phyloP scores from a whole-genome alignment of 2,113 vertebrate genomes.

The Dermatemys mawii region DNA sequence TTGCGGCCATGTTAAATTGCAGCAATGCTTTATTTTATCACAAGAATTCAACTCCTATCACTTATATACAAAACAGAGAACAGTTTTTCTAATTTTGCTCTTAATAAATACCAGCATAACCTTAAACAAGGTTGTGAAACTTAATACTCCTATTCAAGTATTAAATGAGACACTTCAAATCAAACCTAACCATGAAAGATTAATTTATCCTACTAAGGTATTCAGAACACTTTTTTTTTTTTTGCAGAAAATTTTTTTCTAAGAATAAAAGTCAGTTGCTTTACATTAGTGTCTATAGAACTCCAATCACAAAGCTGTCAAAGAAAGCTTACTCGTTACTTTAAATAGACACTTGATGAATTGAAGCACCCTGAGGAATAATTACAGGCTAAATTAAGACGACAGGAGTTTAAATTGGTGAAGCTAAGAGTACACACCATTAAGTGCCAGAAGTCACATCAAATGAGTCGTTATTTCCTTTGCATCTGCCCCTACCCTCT shows the following conservation, averaged over 20 bases:
- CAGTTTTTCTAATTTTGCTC: neutral
- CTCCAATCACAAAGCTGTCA: slow-evolving; percentile 41
- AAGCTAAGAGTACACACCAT: slow-evolving; percentile 7
- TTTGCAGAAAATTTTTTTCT: neutral
- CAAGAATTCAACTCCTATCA: neutral
- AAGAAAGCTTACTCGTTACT: slow-evolving; percentile 46
- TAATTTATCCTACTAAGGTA: neutral
- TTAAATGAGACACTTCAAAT: slow-evolving; percentile 43
- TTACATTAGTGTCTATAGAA: neutral
- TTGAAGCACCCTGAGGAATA: slow-evolving; percentile 44
- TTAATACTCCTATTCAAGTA: slow-evolving; percentile 29
- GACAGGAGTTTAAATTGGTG: slow-evolving; percentile 25
- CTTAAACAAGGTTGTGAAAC: neutral
- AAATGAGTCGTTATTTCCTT: slow-evolving; percentile 14
- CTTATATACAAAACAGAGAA: neutral
- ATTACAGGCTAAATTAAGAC: slow-evolving; percentile 62
- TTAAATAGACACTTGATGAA: slow-evolving; percentile 63
- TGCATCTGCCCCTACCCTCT: neutral
- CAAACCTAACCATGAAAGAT: neutral
- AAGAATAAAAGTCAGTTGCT: slow-evolving; percentile 17
- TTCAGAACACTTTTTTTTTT: neutral
- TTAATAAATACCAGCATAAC: neutral
- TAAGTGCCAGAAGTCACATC: neutral
- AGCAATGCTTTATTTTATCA: neutral
- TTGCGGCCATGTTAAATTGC: neutral